These are phyloP conservation scores for Hyalella azteca DNA, from an alignment of 2,888 invertebrate genomes.

Conservation along the genomic window DNA sequence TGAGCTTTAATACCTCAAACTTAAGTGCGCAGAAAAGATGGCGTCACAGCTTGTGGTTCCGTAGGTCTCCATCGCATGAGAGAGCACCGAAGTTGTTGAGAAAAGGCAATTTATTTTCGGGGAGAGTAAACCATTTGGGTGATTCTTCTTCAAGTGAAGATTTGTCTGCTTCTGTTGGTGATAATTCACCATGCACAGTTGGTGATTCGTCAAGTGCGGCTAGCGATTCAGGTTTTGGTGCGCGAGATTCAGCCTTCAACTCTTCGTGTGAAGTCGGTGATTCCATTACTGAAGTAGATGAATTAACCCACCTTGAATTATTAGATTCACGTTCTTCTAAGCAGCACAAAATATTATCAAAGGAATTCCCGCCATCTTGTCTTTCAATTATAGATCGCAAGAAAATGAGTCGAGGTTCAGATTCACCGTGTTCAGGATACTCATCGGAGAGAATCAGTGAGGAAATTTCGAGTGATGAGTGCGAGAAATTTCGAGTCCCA, in stretches of 20 bases:
- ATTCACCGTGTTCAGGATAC: conserved; percentile 12
- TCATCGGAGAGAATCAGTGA: conserved; percentile 18
- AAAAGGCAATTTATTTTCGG: no score
- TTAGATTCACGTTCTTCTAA: no score
- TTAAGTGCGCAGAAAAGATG: conserved; percentile 10
- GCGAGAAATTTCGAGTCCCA: not conserved
- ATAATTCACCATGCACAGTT: not conserved
- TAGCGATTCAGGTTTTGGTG: no score
- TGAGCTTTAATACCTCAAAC: not conserved
- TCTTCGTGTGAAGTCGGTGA: no score
- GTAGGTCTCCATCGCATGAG: not conserved
- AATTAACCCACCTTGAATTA: no score
- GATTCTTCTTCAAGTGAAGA: no score
- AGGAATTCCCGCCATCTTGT: no score
- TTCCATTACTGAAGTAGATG: no score
- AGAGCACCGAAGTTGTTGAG: not conserved
- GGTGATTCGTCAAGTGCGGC: no score
- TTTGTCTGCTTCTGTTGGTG: not conserved
- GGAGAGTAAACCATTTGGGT: no score
- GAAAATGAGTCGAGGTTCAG: not conserved
- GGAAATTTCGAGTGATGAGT: conserved; percentile 16
- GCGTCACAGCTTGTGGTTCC: conserved; percentile 32
- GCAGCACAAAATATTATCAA: no score
- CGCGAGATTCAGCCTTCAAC: no score
- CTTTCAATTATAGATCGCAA: not conserved